Base-by-base conservation (phyloP, 2,113 vertebrate species). In the Chlorodrepanis virens region DNA sequence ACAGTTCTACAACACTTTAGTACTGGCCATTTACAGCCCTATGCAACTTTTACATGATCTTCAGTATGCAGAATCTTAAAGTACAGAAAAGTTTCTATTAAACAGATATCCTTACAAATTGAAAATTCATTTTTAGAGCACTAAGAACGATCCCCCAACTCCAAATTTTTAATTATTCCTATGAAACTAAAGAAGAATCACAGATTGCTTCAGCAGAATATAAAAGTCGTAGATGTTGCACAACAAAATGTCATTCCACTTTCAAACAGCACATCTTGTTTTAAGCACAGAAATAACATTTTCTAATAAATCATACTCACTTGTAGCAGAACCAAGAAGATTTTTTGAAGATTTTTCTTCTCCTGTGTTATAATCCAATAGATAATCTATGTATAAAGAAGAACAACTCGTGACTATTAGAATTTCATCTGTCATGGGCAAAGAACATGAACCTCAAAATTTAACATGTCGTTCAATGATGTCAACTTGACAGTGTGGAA, bases 321-420 rank as follows among this genome's bases (percentile, higher is more conserved):
- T 99, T 94, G 99, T 99, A 87, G 99, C 99, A 91, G 99, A 99
- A 71, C 99, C 99, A 87, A 99, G 98, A 80, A 99, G 98, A 97
- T 99, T 99, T 97, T 99, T 99, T 37, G 99, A 99, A 71, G 98
- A 97, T 95, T 99, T 99, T 96, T 99, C 99, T 95, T 99, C 99
- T 39, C 98, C 98, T 10, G 98, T 98, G 93, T 97, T 98, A 96
- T 99, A 99, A 91, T 99, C 99, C 75, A 99, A 96, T 4, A 98
- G 99, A 96, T 99, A 99, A 98, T 99, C 99, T 99, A 81, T 60
- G 89, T 29, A 63, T 85, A 95, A 88, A 80, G n/a, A 82, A 92
- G 14, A 74, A 53, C 25, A 70, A 44, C 10, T 83, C 2, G 7
- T 69, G 33, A 71, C 57, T 63, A 68, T 27, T 12, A 65, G 39